Evolutionary conservation across 2,888 invertebrate species (phyloP).

Genomic region (Amitus sp.): DNA sequence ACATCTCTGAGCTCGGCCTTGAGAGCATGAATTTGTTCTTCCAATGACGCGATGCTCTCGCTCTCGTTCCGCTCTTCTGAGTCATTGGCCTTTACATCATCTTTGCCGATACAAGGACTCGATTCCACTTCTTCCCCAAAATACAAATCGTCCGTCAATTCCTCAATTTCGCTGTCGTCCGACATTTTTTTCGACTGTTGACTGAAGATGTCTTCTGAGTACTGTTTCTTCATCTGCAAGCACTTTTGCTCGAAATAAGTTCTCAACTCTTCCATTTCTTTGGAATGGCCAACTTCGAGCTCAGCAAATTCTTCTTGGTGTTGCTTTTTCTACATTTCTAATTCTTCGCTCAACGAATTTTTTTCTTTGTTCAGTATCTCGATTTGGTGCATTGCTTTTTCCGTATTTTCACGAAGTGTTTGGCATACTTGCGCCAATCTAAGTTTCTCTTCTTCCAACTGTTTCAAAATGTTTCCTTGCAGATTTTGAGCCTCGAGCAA

Average conservation of each 20-base stretch:
- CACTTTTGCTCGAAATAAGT: constrained; percentile 85
- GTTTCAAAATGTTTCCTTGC: constrained; percentile 47
- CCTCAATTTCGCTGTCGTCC: constrained; percentile 61
- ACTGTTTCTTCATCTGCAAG: constrained; percentile 82
- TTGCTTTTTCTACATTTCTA: constrained; percentile 41
- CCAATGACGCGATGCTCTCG: constrained; percentile 34
- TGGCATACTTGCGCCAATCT: constrained; percentile 33
- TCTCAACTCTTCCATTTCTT: constrained; percentile 82
- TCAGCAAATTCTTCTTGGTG: constrained; percentile 57
- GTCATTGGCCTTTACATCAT: constrained; percentile 5
- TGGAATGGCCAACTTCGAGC: constrained; percentile 74
- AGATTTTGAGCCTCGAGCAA: constrained; percentile 41
- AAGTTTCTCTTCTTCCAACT: constrained; percentile 43
- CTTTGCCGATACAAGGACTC: constrained; percentile 23
- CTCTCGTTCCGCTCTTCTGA: constrained; percentile 24
- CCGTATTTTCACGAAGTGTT: constrained; percentile 10
- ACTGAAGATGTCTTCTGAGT: constrained; percentile 76
- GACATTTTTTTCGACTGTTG: constrained; percentile 74
- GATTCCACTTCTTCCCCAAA: constrained; percentile 52
- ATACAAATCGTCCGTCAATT: constrained; percentile 65
- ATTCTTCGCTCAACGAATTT: constrained; percentile 39
- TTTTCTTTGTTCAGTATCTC: constrained; percentile 44
- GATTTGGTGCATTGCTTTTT: constrained; percentile 21
- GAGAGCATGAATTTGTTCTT: constrained; percentile 44
- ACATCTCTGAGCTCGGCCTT: constrained; percentile 27